Percentiles rank a stretch among this genome's conserved stretches.
Evolutionary conservation across 1,140 invertebrate genomes (phyloP).

Genomic region (Drosophila sproati): DNA sequence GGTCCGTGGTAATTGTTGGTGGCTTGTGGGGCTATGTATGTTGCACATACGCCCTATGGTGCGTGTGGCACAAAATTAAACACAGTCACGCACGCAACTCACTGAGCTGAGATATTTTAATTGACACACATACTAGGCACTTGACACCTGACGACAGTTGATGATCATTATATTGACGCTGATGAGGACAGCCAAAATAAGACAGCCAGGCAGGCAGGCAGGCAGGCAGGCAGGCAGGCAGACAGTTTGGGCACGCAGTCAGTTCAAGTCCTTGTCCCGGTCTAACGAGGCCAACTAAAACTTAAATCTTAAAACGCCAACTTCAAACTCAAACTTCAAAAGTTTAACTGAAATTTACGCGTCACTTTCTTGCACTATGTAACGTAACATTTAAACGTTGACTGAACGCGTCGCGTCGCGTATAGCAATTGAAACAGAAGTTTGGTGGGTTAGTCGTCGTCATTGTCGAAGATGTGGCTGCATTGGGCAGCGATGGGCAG

Average conservation of each 20-base stretch:
- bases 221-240: neutral
- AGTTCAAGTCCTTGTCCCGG: slow-evolving; percentile 22
- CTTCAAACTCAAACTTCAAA: slow-evolving; percentile 2
- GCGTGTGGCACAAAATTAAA: slow-evolving; percentile 58
- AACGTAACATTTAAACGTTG: slow-evolving; percentile 52
- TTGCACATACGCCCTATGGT: slow-evolving; percentile 38
- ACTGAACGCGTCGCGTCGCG: slow-evolving; percentile 69
- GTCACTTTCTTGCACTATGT: slow-evolving; percentile 63
- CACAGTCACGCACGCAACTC: slow-evolving; percentile 68
- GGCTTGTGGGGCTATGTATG: slow-evolving; percentile 26
- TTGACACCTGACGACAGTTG: slow-evolving; percentile 55
- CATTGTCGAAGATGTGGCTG: slow-evolving; percentile 30
- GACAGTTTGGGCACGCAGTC: neutral
- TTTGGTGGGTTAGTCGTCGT: slow-evolving; percentile 53
- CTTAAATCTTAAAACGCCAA: slow-evolving; percentile 1
- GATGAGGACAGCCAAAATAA: slow-evolving; percentile 27
- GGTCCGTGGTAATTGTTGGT: neutral
- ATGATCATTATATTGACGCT: slow-evolving; percentile 43
- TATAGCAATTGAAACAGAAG: slow-evolving; percentile 43
- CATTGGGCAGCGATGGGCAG: slow-evolving; percentile 5
- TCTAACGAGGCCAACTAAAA: slow-evolving; percentile 54
- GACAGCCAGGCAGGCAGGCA: slow-evolving; percentile 3
- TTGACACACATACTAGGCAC: slow-evolving; percentile 74
- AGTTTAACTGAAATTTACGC: slow-evolving; percentile 45
- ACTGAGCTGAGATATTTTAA: slow-evolving; percentile 76